Percentiles rank a stretch among this genome's conserved stretches.
Evolutionary conservation across 2,888 invertebrate species (phyloP).

Genomic region (Microdon myrmicae): DNA sequence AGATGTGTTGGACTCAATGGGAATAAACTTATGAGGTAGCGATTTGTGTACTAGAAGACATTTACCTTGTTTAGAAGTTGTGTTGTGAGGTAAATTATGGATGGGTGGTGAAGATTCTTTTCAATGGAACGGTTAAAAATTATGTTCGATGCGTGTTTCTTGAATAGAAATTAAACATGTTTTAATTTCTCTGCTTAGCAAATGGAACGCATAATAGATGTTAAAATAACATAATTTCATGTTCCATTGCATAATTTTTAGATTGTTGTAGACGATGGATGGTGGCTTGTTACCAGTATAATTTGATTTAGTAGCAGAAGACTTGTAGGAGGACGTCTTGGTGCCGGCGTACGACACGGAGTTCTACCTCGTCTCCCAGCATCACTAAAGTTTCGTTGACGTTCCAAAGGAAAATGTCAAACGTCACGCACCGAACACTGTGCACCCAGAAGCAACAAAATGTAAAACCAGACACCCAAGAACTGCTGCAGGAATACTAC

Average conservation of each 20-base stretch:
- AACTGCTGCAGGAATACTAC: no score
- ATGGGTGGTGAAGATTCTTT: conserved; percentile 23
- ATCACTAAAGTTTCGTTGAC: no score
- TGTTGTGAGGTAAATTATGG: conserved; percentile 21
- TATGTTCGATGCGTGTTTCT: conserved; percentile 32
- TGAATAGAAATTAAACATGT: conserved; percentile 43
- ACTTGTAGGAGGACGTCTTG: no score
- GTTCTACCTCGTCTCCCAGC: no score
- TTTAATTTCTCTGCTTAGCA: conserved; percentile 10
- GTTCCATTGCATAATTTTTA: conserved; percentile 14
- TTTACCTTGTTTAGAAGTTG: conserved; percentile 30
- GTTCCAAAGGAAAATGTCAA: no score
- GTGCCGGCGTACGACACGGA: no score
- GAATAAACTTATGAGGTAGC: conserved; percentile 25
- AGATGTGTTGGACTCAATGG: conserved; percentile 13
- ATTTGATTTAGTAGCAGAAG: conserved; percentile 4
- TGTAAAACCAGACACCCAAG: no score
- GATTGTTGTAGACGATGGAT: conserved; percentile 3
- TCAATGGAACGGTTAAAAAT: background rate
- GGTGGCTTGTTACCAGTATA: conserved; percentile 1
- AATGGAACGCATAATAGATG: conserved; percentile 6
- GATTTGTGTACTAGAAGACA: conserved; percentile 25
- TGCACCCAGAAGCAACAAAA: no score
- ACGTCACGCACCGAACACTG: no score
- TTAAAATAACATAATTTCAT: conserved; percentile 20